Conservation (phyloP, 2,888 invertebrate genomes). For the Campoletis raptor region DNA sequence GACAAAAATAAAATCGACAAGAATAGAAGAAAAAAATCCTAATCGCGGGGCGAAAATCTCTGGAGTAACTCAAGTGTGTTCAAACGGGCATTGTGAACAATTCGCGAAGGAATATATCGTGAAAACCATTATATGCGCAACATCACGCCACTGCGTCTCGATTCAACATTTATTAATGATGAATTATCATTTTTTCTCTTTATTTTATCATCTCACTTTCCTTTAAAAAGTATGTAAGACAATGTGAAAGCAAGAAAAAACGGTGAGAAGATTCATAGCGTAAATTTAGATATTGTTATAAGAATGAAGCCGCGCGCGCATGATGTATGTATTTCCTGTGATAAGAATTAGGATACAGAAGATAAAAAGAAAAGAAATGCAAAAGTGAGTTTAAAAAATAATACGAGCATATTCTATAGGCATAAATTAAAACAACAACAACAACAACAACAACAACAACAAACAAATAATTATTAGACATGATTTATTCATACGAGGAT, state of each 20-base stretch:
- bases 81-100: constrained; percentile 53
- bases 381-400: constrained; percentile 49
- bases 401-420: constrained; percentile 74
- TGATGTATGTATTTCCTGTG: constrained; percentile 77
- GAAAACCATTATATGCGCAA: constrained; percentile 64
- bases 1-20: not conserved
- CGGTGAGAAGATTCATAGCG: constrained; percentile 60
- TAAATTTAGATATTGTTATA: constrained; percentile 61
- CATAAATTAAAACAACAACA: constrained; percentile 70
- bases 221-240: constrained; percentile 84
- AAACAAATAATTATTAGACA: constrained; percentile 67
- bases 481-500: constrained; percentile 78
- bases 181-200: constrained; percentile 62
- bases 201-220: constrained; percentile 73
- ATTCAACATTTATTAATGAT: constrained; percentile 46
- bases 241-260: constrained; percentile 65
- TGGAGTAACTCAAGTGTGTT: constrained; percentile 49
- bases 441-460: constrained; percentile 30
- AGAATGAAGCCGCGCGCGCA: constrained; percentile 68
- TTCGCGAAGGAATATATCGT: constrained; percentile 52
- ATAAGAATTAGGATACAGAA: constrained; percentile 75
- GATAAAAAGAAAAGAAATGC: constrained; percentile 64
- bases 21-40: not conserved
- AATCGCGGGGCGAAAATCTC: not conserved
- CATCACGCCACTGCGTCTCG: constrained; percentile 77